phyloP scores from a whole-genome alignment of 2,113 vertebrate species.

The Pomatorhinus ruficollis region DNA sequence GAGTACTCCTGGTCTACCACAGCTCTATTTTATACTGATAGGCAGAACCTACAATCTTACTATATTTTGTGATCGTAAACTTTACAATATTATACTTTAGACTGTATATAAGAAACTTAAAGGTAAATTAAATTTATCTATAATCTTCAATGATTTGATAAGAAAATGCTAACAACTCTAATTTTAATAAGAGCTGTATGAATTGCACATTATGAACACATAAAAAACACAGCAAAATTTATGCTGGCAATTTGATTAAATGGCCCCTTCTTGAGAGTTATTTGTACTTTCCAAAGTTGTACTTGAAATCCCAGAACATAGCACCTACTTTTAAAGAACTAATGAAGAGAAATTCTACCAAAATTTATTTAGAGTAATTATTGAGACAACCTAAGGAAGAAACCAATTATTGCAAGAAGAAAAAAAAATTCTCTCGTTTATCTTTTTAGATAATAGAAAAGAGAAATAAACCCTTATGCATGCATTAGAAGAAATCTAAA shows the following conservation, averaged over 20 bases:
- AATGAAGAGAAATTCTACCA: background rate
- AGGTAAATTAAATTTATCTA: background rate
- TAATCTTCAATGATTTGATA: background rate
- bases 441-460: background rate
- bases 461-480: background rate
- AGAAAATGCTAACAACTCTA: background rate
- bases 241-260: background rate
- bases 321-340: background rate
- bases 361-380: slow-evolving; percentile 10
- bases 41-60: background rate
- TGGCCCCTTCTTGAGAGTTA: background rate
- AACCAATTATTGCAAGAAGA: background rate
- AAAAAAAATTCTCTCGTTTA: background rate
- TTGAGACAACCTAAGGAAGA: background rate
- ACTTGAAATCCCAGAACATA: background rate
- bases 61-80: background rate
- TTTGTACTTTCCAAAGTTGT: background rate
- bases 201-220: background rate
- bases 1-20: background rate
- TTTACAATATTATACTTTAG: background rate
- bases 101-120: background rate
- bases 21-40: background rate
- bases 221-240: background rate
- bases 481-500: background rate
- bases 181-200: background rate